Evolutionary conservation across 2,888 invertebrate species (phyloP), one percentile per base, ranked within the genome.

Genomic region (Chloromyia formosa): DNA sequence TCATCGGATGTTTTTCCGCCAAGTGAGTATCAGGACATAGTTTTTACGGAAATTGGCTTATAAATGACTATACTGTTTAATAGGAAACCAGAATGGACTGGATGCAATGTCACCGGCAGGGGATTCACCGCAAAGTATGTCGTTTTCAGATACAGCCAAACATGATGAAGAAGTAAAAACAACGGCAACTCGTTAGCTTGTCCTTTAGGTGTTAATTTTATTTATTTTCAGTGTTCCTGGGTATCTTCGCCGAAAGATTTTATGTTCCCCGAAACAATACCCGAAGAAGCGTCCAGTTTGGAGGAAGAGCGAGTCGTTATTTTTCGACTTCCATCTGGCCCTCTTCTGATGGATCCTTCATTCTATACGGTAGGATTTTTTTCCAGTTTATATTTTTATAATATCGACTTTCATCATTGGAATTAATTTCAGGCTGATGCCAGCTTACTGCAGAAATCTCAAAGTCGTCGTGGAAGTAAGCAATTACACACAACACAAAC

Each of bases 291-390:
- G 82, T 95, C 95, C 2, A 95, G 95, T 80, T 92, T 94, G 73
- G 96, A 96, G 85, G 95, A 95, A 82, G 95, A 95, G 83, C 94
- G 95, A 83, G 94, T 96, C 81, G 95, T 95, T 74, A 95, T 95
- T 81, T 94, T 95, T 83, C 89, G 94, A 22, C 86, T 95, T 45
- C 94, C 94, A 1, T 92, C 94, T 0, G 89, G 92, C 74, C 92
- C 93, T 2, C 88, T 92, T 64, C 87, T 92, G 61, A 90, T 91
- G 83, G 92, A 94, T 79, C 90, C 92, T 3, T 92, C 94, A 1
- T 92, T 94, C 78, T 94, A 93, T 81, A 92, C 94, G 64, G 95
- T 93, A 84, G 84, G 1, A 23, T 72, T 74, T 56, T 56, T n/a
- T 14, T 12, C 4, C 20, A 4, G 4, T 20, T 18, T 16, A 0